phyloP scores from a whole-genome alignment of 2,797 vertebrate species.

The Eurystomus glaucurus region DNA sequence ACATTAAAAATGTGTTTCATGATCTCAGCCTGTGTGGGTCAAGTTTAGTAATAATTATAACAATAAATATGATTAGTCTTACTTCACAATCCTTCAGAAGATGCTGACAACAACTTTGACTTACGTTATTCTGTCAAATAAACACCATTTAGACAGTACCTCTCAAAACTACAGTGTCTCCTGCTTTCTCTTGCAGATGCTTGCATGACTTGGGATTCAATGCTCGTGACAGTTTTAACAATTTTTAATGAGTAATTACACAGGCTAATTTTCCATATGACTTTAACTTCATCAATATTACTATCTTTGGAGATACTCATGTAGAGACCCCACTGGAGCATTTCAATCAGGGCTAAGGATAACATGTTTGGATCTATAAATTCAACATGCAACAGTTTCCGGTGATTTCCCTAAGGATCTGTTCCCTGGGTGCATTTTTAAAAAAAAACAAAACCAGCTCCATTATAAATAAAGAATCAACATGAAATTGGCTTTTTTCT shows the following conservation, averaged over 20 bases:
- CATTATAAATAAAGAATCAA: background rate
- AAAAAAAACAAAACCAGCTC: background rate
- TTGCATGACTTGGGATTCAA: background rate
- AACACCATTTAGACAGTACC: background rate
- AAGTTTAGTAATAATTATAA: conserved; percentile 1
- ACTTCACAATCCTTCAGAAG: background rate
- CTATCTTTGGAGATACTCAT: background rate
- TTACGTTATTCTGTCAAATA: background rate
- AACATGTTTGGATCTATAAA: conserved; percentile 29
- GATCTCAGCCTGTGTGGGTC: background rate
- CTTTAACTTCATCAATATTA: conserved; percentile 18
- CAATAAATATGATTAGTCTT: background rate
- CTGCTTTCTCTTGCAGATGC: background rate
- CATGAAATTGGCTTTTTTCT: background rate
- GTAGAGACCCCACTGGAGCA: background rate
- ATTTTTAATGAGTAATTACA: conserved; percentile 40
- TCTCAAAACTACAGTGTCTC: background rate
- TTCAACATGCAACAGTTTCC: background rate
- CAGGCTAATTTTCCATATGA: conserved; percentile 20
- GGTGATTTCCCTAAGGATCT: background rate
- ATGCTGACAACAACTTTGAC: background rate
- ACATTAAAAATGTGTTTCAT: background rate
- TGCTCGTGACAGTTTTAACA: background rate
- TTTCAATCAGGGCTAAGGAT: conserved; percentile 33
- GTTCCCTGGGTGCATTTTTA: background rate